Evolutionary conservation across 2,113 vertebrate genomes (phyloP), one percentile per base, ranked within the genome.

Genomic region (Chelonoidis abingdonii): DNA sequence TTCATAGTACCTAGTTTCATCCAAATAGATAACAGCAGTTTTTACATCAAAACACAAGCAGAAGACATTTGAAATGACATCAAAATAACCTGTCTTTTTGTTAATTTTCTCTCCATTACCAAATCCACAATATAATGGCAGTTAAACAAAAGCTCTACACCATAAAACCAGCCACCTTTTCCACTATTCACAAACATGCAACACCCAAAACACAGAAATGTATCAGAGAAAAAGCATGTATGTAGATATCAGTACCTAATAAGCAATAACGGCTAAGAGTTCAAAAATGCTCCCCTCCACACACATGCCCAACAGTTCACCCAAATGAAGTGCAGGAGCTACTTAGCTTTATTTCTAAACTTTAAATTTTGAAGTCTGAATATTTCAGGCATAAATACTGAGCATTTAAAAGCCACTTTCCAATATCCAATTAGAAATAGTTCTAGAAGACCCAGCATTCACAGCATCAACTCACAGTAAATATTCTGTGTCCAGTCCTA

Each of bases 401-500:
- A 7, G 19, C n/a, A 76, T 79, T 76, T 41, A 59, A 47, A 76
- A 78, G 24, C 47, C 88, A 16, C 85, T 56, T 52, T 57, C 83
- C 27, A 50, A 14, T 11, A 54, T 7, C 27, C 19, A 81, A 6
- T 31, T 56, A 83, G 27, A 75, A 57, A 41, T 35, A 83, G 10
- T 75, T n/a, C 81, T 59, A 91, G 14, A 79, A 69, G 47, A 50
- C 27, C 82, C 7, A 22, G 8, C 78, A 92, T 54, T 5, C 14
- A 84, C 65, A 95, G 93, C 22, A 50, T 83, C 80, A 95, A 98
- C 99, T 99, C 98, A 99, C 99, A 95, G 99, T 99, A 95, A 99
- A 99, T 98, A 99, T 99, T 97, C 99, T 98, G 97, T 99, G 99
- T 95, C 99, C 99, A 53, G 99, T 99, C 94, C 99, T 99, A 97